phyloP scores from a whole-genome alignment of 2,888 invertebrate species.

The Parochlus steinenii region DNA sequence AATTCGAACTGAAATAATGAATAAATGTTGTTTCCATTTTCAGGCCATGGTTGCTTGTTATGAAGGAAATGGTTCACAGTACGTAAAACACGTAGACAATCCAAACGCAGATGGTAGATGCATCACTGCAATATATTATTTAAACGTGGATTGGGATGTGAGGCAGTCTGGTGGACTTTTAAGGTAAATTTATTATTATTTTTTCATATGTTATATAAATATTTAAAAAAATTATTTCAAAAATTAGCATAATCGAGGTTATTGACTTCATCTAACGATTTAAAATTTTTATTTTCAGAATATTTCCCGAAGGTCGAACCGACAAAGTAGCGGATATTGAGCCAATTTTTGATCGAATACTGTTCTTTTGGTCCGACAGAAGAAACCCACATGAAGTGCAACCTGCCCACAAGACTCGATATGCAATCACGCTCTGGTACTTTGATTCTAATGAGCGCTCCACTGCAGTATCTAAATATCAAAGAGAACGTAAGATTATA shows the following conservation, averaged over 20 bases:
- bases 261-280: not conserved
- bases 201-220: not conserved
- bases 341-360: conserved; percentile 79
- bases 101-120: conserved; percentile 92
- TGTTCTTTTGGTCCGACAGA: conserved; percentile 96
- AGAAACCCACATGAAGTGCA: conserved; percentile 96
- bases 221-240: not conserved
- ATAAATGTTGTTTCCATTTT: too few species aligned
- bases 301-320: conserved; percentile 75
- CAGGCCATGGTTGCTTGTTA: conserved; percentile 99
- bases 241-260: not conserved
- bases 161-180: conserved; percentile 71
- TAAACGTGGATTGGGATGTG: conserved; percentile 87
- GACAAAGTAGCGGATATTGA: conserved; percentile 79
- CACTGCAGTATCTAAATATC: conserved; percentile 45
- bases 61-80: conserved; percentile 85
- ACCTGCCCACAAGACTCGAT: conserved; percentile 74
- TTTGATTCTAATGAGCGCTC: conserved; percentile 72
- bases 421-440: conserved; percentile 86
- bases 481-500: conserved; percentile 36
- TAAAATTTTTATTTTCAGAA: conserved; percentile 32
- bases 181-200: conserved; percentile 34
- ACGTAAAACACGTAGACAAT: conserved; percentile 96
- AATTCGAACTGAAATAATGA: too few species aligned
- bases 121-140: conserved; percentile 94